Conservation (phyloP, 2,797 vertebrate genomes). For the Orestias chungarensis region DNA sequence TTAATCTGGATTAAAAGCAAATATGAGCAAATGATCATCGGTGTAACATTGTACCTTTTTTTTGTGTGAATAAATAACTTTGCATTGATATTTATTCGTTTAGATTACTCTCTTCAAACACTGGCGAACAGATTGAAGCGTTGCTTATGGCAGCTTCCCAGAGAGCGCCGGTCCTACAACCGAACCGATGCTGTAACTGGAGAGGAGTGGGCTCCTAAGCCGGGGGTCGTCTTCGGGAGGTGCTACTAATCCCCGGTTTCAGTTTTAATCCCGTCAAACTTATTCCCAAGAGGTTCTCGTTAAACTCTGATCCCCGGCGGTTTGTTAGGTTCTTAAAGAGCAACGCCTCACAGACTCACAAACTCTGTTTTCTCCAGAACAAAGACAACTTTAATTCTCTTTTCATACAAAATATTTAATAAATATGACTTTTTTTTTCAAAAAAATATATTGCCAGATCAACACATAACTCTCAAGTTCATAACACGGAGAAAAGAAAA, state of each 20-base stretch:
- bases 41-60: background rate
- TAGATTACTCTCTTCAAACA: background rate
- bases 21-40: background rate
- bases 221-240: conserved; percentile 42
- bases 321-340: conserved; percentile 25
- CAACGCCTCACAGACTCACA: conserved; percentile 62
- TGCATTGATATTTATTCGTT: background rate
- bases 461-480: conserved; percentile 94
- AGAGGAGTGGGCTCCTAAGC: no score
- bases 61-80: background rate
- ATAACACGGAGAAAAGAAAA: conserved; percentile 90
- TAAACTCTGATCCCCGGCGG: conserved; percentile 8
- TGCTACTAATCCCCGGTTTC: conserved; percentile 55
- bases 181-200: conserved; percentile 37
- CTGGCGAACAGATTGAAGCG: background rate
- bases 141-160: background rate
- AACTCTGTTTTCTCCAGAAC: conserved; percentile 68
- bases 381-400: conserved; percentile 83
- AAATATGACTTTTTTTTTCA: conserved; percentile 99
- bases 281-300: conserved; percentile 25
- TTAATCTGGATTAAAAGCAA: conserved; percentile 9
- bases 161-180: background rate
- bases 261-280: conserved; percentile 59
- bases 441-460: conserved; percentile 99
- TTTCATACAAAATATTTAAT: conserved; percentile 99